Percentiles rank a stretch among this genome's conserved stretches.
Conservation (phyloP, 2,113 vertebrate genomes). For the Regulus satrapa region DNA sequence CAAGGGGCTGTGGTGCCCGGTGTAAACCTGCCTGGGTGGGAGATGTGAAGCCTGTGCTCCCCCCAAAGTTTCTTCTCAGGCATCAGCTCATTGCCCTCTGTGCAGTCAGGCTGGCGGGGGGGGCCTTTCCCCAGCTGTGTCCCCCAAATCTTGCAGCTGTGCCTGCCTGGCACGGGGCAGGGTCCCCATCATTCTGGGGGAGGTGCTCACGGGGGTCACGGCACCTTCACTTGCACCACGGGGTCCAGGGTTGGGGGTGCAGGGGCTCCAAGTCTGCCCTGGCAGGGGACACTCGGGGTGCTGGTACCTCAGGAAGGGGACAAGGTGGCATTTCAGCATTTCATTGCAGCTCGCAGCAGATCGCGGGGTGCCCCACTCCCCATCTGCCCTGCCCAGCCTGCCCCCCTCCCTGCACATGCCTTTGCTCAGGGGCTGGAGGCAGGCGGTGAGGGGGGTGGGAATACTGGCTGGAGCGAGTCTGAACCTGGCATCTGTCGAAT, state of each 20-base stretch:
- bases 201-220: neutral
- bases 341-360: neutral
- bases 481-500: constrained; percentile 59
- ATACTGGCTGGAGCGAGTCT: constrained; percentile 35
- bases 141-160: neutral
- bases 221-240: fast-evolving
- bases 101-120: fast-evolving
- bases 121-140: neutral
- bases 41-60: fast-evolving
- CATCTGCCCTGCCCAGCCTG: neutral
- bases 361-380: neutral
- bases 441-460: neutral
- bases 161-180: neutral
- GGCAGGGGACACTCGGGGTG: no score
- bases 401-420: neutral
- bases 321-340: neutral
- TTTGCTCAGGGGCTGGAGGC: neutral
- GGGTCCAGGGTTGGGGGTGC: neutral
- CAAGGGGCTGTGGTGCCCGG: neutral
- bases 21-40: neutral
- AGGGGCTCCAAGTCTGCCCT: neutral
- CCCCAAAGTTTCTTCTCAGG: neutral
- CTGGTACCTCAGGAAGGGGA: neutral
- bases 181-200: neutral
- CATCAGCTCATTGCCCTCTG: neutral